phyloP scores from a whole-genome alignment of 2,113 vertebrate genomes.

The Copsychus sechellarum region DNA sequence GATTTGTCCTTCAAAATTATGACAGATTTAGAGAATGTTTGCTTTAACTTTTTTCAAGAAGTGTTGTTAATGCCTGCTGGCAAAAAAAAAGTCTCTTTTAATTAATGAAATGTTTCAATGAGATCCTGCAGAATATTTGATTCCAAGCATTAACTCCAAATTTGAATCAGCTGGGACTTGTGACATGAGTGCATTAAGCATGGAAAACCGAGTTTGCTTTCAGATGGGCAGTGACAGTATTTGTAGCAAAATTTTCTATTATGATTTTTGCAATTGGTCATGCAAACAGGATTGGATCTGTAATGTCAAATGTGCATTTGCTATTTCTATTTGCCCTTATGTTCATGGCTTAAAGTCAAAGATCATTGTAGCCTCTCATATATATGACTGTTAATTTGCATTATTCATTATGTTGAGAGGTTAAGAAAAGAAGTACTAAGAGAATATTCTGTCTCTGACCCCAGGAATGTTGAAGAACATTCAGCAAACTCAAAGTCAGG shows the following conservation, averaged over 20 bases:
- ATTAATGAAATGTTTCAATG: background rate
- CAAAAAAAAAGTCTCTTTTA: background rate
- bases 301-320: background rate
- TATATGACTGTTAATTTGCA: background rate
- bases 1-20: background rate
- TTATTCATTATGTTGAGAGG: background rate
- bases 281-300: background rate
- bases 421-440: background rate
- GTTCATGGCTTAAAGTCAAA: background rate
- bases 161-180: background rate
- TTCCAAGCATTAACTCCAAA: background rate
- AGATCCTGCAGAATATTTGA: background rate
- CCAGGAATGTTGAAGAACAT: background rate
- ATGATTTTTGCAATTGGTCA: background rate
- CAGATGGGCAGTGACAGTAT: background rate
- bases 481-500: background rate
- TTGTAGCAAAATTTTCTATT: constrained; percentile 4
- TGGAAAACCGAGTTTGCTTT: constrained; percentile 20
- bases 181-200: background rate
- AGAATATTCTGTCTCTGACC: background rate
- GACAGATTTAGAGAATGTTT: background rate
- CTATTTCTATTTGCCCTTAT: background rate
- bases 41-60: background rate
- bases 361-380: background rate
- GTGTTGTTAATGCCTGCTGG: background rate